Base-by-base conservation (phyloP, 1,140 invertebrate species). In the Belonocnema kinseyi region DNA sequence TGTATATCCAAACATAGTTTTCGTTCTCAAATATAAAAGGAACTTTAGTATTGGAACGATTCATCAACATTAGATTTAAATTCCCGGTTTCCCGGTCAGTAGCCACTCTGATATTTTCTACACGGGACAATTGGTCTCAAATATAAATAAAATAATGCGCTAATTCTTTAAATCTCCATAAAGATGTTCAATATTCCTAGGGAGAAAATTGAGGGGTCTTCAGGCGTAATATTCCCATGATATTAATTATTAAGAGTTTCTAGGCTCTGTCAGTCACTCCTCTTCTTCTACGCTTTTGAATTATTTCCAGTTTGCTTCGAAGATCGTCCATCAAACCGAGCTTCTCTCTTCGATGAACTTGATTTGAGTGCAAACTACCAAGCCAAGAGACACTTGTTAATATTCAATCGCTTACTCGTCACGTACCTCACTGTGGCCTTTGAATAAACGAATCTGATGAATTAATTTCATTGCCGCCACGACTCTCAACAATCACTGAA, bases 391-490 rank as follows among this genome's bases (percentile, higher is more conserved):
- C 61, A 66, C 61, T 66, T 66, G 40, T 46, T 46, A 66, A 66
- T 66, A 66, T 66, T 66, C 61, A 66, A 66, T 66, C 61, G n/a
- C 61, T 66, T 40, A 66, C 61, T 66, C 61, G 13, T 40, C 61
- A 66, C 61, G 61, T 66, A 40, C 14, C 61, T 46, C 61, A 33
- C 26, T 66, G 61, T 66, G 26, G 61, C 61, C 40, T 66, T 66
- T 66, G 33, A 66, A 66, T 66, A 66, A 66, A 66, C 26, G 61
- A 66, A 66, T 66, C 61, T n/a, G 33, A 66, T 66, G 33, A 66
- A 66, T 66, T 66, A 66, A 40, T 66, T 66, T 66, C 61, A 26
- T 40, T 40, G 61, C 61, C 61, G 6, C 33, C 61, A 26, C 61
- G 26, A 66, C 40, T 66, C 33, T 46, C 40, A 46, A 46, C 40